Conservation (phyloP, 1,140 invertebrate genomes). For the Aplysia californica region DNA sequence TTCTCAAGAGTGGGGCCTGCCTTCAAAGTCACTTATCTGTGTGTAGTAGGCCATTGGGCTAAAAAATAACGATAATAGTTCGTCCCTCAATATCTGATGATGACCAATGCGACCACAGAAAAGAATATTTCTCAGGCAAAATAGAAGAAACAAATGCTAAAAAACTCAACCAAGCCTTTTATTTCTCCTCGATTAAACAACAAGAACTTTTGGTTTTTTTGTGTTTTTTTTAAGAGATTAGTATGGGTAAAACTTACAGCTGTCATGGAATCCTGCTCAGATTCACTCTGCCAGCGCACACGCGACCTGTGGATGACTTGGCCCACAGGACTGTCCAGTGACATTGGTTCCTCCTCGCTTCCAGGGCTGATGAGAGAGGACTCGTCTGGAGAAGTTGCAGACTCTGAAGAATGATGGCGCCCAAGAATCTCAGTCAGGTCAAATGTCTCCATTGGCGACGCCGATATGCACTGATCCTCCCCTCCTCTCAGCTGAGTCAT, state of each 20-base stretch:
- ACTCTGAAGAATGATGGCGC: slow-evolving; percentile 49
- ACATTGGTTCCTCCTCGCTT: slow-evolving; percentile 58
- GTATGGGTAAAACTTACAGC: slow-evolving; percentile 28
- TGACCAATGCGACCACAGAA: too few species aligned
- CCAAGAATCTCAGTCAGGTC: slow-evolving; percentile 56
- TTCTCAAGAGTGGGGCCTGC: too few species aligned
- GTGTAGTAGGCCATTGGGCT: too few species aligned
- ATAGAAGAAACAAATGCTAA: too few species aligned
- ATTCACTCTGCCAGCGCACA: slow-evolving; percentile 55
- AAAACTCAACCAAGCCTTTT: neutral
- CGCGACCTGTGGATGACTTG: slow-evolving; percentile 23
- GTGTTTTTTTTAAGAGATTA: neutral
- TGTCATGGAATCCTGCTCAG: slow-evolving; percentile 49
- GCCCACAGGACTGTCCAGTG: slow-evolving; percentile 42
- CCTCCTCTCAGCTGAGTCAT: slow-evolving; percentile 64
- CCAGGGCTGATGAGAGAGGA: slow-evolving; percentile 35
- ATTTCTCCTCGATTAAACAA: neutral
- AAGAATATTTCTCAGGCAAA: too few species aligned
- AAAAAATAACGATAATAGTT: neutral
- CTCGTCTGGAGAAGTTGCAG: slow-evolving; percentile 27
- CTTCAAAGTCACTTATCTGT: too few species aligned
- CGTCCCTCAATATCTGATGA: too few species aligned
- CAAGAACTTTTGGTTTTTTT: neutral
- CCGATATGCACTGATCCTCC: slow-evolving; percentile 66
- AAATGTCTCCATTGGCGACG: slow-evolving; percentile 48